Conservation (phyloP, 2,888 invertebrate species). For the Drosophila borealis region DNA sequence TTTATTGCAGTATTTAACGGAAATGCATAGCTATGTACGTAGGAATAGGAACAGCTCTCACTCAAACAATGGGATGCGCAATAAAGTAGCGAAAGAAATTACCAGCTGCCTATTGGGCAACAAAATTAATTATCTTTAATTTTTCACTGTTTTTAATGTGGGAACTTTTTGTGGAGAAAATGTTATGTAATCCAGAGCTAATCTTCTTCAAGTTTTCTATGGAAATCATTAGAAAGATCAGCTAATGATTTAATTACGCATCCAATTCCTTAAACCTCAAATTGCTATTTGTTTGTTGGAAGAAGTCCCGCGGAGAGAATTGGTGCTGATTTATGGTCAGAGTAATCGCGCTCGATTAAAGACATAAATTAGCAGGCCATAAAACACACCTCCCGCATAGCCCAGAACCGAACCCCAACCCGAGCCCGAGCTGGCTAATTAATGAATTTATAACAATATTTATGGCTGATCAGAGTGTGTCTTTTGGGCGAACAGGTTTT, state of each 20-base stretch:
- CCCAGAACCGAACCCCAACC: constrained; percentile 2
- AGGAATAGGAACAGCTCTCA: background rate
- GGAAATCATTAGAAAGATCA: constrained; percentile 1
- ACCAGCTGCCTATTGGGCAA: background rate
- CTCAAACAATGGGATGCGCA: background rate
- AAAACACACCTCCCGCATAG: constrained; percentile 42
- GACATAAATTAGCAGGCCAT: constrained; percentile 49
- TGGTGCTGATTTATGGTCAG: constrained; percentile 37
- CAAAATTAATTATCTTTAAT: background rate
- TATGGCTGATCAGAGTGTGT: constrained; percentile 23
- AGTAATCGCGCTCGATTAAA: constrained; percentile 15
- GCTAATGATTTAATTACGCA: constrained; percentile 8
- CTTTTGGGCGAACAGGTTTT: constrained; percentile 45
- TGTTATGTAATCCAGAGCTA: too few relatives aligned
- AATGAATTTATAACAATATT: constrained; percentile 62
- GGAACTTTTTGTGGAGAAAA: background rate
- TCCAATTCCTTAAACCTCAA: background rate
- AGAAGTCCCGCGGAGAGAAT: constrained; percentile 13
- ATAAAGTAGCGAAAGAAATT: background rate
- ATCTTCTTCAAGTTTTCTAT: background rate
- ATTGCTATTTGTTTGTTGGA: background rate
- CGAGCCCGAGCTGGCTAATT: constrained; percentile 50
- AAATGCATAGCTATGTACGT: too few relatives aligned
- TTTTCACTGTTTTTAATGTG: background rate
- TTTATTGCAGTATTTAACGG: too few relatives aligned